Conservation (phyloP, 2,888 invertebrate genomes). For the Camptogramma bilineatum region DNA sequence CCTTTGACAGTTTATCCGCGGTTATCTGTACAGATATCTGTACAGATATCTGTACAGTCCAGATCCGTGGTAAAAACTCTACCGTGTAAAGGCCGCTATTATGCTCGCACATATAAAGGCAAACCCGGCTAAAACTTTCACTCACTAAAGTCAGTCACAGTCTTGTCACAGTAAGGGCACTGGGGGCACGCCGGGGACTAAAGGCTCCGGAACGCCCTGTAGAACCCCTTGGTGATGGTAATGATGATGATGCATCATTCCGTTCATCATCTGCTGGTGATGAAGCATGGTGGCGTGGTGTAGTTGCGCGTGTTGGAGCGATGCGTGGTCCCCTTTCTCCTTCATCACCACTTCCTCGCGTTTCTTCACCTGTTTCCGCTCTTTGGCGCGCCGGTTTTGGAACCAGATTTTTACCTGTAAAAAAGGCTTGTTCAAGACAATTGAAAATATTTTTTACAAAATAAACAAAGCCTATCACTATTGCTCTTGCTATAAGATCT, state of each 20-base stretch:
- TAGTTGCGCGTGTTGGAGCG: slow-evolving; percentile 80
- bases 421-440: slow-evolving; percentile 9
- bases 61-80: no score
- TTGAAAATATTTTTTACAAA: not conserved
- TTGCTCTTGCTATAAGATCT: no score
- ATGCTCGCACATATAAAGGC: slow-evolving; percentile 62
- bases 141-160: slow-evolving; percentile 64
- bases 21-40: no score
- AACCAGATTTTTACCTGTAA: slow-evolving; percentile 92
- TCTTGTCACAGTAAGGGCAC: slow-evolving; percentile 83
- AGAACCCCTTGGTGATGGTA: slow-evolving; percentile 82
- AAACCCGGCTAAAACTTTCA: slow-evolving; percentile 32
- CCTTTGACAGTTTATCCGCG: no score
- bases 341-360: slow-evolving; percentile 89
- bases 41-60: no score
- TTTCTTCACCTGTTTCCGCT: slow-evolving; percentile 95
- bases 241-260: slow-evolving; percentile 82
- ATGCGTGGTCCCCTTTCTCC: slow-evolving; percentile 84
- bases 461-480: no score
- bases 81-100: no score
- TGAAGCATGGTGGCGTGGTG: slow-evolving; percentile 84
- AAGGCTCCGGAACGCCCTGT: slow-evolving; percentile 81
- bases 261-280: slow-evolving; percentile 84
- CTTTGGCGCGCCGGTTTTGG: slow-evolving; percentile 97
- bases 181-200: slow-evolving; percentile 75